Evolutionary conservation across 53 echinoderm and acorn worm genomes (phyloP).

Genomic region (Echinometra lucunter): DNA sequence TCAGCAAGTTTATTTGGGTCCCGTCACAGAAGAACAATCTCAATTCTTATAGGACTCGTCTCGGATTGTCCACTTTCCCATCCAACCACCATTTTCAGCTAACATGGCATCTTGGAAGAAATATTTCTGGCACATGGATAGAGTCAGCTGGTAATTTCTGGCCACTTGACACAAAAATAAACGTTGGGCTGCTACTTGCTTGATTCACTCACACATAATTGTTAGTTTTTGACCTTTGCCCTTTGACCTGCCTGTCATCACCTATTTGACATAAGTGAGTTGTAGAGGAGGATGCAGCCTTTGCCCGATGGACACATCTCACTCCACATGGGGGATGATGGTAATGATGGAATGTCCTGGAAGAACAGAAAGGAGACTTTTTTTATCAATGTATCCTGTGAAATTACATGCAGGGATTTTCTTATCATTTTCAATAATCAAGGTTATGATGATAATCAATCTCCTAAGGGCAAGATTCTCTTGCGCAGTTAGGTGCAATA

Average conservation of each 20-base stretch:
- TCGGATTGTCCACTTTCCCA: too few relatives aligned
- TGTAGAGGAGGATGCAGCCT: slow-evolving; percentile 85
- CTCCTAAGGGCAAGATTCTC: too few relatives aligned
- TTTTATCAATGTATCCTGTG: too few relatives aligned
- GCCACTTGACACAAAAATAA: background rate
- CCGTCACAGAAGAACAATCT: too few relatives aligned
- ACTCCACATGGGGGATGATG: slow-evolving; percentile 78
- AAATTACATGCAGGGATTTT: too few relatives aligned
- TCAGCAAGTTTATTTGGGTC: too few relatives aligned
- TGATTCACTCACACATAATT: background rate
- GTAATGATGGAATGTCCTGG: slow-evolving; percentile 78
- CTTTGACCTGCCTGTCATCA: slow-evolving; percentile 2
- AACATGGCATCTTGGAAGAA: background rate
- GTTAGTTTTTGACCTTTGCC: background rate
- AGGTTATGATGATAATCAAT: too few relatives aligned
- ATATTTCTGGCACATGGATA: background rate
- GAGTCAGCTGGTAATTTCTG: background rate
- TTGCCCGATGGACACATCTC: slow-evolving; percentile 92
- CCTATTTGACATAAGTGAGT: slow-evolving; percentile 60
- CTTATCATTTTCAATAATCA: background rate
- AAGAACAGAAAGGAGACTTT: background rate
- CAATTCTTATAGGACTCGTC: too few relatives aligned
- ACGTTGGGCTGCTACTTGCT: background rate
- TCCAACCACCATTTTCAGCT: background rate
- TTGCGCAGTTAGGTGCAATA: too few relatives aligned